These are phyloP conservation scores for Styela clava DNA, from an alignment of 23 tunicate species.

Conservation along the genomic window DNA sequence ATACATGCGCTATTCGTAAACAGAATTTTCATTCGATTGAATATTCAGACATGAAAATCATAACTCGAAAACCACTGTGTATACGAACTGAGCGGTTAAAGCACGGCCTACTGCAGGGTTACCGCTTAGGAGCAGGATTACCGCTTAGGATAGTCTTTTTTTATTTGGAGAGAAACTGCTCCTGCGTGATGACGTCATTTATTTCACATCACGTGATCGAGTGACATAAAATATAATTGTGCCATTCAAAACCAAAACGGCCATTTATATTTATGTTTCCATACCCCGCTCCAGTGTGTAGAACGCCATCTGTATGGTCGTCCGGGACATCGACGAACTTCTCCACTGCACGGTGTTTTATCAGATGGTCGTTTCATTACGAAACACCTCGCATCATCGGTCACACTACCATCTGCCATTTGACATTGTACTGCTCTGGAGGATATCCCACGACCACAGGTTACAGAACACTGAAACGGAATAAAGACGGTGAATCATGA, in stretches of 20 bases:
- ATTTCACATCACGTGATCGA: neutral
- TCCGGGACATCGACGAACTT: constrained; percentile 30
- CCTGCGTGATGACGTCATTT: neutral
- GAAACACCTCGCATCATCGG: constrained; percentile 44
- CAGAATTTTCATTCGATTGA: too few species aligned
- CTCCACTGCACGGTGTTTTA: constrained; percentile 36
- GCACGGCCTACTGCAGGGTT: too few species aligned
- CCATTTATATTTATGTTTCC: constrained; percentile 8
- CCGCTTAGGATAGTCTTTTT: too few species aligned
- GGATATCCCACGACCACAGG: constrained; percentile 30
- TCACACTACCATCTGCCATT: constrained; percentile 31
- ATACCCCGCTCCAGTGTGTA: constrained; percentile 80
- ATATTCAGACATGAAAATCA: too few species aligned
- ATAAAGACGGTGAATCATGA: too few species aligned
- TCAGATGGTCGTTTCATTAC: constrained; percentile 44
- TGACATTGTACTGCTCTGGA: constrained; percentile 7
- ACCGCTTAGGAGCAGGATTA: too few species aligned
- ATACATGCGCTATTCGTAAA: too few species aligned
- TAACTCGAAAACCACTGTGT: too few species aligned
- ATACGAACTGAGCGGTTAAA: too few species aligned
- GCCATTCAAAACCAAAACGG: neutral
- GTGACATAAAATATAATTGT: neutral
- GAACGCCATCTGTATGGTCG: constrained; percentile 64
- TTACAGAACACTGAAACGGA: constrained; percentile 11
- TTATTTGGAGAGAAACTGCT: too few species aligned